Conservation (phyloP, 2,113 vertebrate genomes). For the Marcusenius ussheri region DNA sequence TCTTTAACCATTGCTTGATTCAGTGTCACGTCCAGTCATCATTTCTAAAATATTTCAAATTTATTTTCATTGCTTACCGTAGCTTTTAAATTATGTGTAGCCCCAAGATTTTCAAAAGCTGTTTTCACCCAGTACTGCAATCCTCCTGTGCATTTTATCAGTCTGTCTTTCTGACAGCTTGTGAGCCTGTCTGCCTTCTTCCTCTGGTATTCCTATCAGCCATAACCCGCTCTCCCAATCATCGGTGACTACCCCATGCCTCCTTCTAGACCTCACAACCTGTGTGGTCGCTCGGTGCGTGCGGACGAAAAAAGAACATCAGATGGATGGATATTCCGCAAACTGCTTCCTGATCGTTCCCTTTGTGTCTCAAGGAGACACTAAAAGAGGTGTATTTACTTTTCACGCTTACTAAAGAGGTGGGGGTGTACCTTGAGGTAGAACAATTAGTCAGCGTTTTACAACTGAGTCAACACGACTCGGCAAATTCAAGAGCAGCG, state of each 20-base stretch:
- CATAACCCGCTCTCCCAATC: background rate
- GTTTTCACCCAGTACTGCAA: background rate
- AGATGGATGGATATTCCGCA: slow-evolving; percentile 29
- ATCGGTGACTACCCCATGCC: background rate
- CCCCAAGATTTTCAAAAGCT: background rate
- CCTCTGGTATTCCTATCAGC: slow-evolving; percentile 9
- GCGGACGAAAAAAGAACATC: slow-evolving; percentile 12
- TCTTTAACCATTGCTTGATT: background rate
- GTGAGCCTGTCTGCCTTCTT: background rate
- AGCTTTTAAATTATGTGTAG: background rate
- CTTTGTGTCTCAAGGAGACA: slow-evolving; percentile 53
- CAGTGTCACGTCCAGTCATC: background rate
- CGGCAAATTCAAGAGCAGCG: background rate
- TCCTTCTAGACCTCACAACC: background rate
- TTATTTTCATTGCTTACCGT: background rate
- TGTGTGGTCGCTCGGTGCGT: slow-evolving; percentile 5
- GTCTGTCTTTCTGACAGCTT: slow-evolving; percentile 3
- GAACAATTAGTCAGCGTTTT: slow-evolving; percentile 4
- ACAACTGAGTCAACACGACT: slow-evolving; percentile 3
- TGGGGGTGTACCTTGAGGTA: background rate
- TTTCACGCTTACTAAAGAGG: slow-evolving; percentile 49
- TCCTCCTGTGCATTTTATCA: background rate
- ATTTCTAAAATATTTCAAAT: background rate
- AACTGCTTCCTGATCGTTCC: slow-evolving; percentile 45
- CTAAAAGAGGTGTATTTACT: slow-evolving; percentile 65